A percentile compares a stretch with the other conserved stretches of the same genome.
Conservation (phyloP, 2,888 invertebrate species). For the Drosophila incognita region DNA sequence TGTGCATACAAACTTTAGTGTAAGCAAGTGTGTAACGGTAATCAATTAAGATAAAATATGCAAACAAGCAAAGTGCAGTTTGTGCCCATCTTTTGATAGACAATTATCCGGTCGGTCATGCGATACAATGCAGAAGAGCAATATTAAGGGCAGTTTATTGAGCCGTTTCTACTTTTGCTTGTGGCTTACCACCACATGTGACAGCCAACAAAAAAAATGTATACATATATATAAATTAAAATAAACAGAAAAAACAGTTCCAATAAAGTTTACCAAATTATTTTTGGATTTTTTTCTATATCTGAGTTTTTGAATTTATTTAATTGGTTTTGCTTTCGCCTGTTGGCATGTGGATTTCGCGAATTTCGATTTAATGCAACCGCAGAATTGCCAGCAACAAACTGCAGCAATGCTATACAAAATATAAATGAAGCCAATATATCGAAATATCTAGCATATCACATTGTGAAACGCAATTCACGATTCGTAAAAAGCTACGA, state of each 20-base stretch:
- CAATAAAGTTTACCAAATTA: constrained; percentile 46
- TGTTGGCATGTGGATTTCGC: constrained; percentile 10
- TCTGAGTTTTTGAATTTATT: constrained; percentile 43
- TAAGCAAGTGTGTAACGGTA: background rate
- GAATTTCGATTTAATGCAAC: constrained; percentile 34
- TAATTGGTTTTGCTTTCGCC: constrained; percentile 55
- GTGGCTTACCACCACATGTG: constrained; percentile 23
- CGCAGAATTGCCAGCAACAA: constrained; percentile 49
- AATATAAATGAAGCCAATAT: constrained; percentile 62
- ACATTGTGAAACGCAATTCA: constrained; percentile 36
- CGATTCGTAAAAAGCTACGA: constrained; percentile 4
- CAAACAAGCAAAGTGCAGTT: background rate
- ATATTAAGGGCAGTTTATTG: constrained; percentile 15
- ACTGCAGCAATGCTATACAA: constrained; percentile 5
- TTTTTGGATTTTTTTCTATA: constrained; percentile 25
- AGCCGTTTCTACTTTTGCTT: constrained; percentile 16
- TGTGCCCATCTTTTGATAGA: constrained; percentile 9
- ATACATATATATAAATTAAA: background rate
- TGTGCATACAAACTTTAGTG: background rate
- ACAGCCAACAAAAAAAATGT: constrained; percentile 24
- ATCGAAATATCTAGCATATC: constrained; percentile 43
- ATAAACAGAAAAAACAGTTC: background rate
- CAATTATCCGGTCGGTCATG: constrained; percentile 1
- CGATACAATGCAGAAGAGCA: constrained; percentile 1
- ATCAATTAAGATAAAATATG: background rate